These are phyloP conservation scores for Popillia japonica DNA, from an alignment of 1,140 invertebrate species.

Conservation along the genomic window DNA sequence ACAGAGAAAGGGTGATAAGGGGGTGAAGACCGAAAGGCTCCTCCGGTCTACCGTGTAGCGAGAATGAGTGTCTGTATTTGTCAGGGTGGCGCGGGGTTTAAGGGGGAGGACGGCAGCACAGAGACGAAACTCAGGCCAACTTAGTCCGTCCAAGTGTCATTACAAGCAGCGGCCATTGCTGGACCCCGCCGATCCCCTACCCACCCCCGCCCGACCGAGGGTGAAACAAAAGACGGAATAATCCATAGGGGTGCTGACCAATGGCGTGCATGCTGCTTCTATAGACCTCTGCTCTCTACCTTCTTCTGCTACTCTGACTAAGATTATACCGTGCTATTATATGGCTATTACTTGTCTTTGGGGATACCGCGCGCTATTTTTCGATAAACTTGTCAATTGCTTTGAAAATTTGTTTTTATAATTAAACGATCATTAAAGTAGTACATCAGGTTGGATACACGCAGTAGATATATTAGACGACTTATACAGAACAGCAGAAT, in stretches of 20 bases:
- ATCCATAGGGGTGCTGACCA: slow-evolving; percentile 60
- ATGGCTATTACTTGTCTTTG: background rate
- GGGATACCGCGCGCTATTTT: too few species aligned
- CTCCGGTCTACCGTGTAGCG: background rate
- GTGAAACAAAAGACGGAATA: slow-evolving; percentile 61
- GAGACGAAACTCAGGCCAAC: slow-evolving; percentile 50
- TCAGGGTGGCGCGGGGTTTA: slow-evolving; percentile 37
- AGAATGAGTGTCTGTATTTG: slow-evolving; percentile 42
- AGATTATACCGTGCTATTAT: background rate
- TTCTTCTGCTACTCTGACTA: background rate
- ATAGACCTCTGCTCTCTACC: slow-evolving; percentile 40
- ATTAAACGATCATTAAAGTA: too few species aligned
- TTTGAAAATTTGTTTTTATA: too few species aligned
- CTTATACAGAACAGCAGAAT: too few species aligned
- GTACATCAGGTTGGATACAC: too few species aligned
- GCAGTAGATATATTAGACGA: too few species aligned
- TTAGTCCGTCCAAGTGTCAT: slow-evolving; percentile 58
- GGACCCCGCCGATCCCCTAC: slow-evolving; percentile 37
- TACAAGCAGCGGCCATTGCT: slow-evolving; percentile 53
- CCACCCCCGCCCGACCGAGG: slow-evolving; percentile 47
- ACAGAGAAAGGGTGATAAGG: slow-evolving; percentile 32
- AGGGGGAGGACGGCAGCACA: slow-evolving; percentile 5
- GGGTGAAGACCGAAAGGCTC: slow-evolving; percentile 20
- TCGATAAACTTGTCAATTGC: too few species aligned
- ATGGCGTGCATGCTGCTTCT: slow-evolving; percentile 52